These are phyloP conservation scores for Nemoura dubitans DNA, from an alignment of 2,888 invertebrate species.

Conservation along the genomic window DNA sequence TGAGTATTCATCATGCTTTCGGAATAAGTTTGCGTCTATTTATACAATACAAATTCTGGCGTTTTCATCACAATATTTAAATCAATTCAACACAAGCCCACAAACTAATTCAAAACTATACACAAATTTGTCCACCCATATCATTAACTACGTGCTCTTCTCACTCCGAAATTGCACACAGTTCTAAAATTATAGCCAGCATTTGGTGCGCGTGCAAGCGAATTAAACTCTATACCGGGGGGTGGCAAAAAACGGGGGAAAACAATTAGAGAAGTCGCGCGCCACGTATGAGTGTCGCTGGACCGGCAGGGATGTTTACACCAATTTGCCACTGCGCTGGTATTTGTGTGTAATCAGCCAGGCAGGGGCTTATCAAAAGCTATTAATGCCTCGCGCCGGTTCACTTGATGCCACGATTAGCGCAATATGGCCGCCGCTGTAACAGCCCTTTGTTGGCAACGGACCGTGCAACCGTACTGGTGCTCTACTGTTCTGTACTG, in stretches of 20 bases:
- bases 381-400: not conserved
- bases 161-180: not conserved
- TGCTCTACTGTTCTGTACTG: no score
- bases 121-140: not conserved
- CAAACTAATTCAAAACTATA: not conserved
- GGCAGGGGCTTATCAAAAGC: not conserved
- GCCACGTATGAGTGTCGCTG: not conserved
- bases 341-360: conserved; percentile 12
- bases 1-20: no score
- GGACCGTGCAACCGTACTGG: not conserved
- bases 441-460: not conserved
- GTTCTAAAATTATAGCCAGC: not conserved
- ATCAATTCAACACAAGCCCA: not conserved
- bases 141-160: not conserved
- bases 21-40: no score
- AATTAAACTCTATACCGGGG: not conserved
- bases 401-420: not conserved
- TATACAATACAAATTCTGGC: no score
- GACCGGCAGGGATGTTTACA: not conserved
- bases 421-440: not conserved
- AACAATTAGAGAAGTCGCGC: not conserved
- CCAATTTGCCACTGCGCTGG: not conserved
- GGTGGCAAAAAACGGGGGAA: not conserved
- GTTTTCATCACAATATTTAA: not conserved
- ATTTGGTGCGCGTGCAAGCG: not conserved